Percentiles rank a stretch among this genome's conserved stretches.
phyloP scores from a whole-genome alignment of 2,113 vertebrate species.

The Bubo blakistoni region DNA sequence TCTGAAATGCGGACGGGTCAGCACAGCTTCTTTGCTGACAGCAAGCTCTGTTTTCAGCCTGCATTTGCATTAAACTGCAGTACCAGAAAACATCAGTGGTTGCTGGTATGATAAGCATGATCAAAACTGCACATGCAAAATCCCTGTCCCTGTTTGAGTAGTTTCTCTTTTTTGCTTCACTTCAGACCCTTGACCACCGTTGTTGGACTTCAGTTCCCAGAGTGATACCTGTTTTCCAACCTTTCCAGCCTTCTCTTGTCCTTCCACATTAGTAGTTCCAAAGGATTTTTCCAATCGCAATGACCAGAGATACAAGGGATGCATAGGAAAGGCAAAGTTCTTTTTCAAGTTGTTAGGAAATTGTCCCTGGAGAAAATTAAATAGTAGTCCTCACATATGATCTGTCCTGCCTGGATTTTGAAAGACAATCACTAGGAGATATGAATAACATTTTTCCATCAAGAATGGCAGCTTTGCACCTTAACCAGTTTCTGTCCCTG shows the following conservation, averaged over 20 bases:
- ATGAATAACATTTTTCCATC: not conserved
- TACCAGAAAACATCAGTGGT: not conserved
- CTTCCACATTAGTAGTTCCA: not conserved
- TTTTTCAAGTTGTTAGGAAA: not conserved
- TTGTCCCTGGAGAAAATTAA: not conserved
- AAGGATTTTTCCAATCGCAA: not conserved
- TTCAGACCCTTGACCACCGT: not conserved
- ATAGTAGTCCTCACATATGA: not conserved
- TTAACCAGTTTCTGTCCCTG: not conserved
- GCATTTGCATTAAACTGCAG: not conserved
- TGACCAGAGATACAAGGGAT: not conserved
- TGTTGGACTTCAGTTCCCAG: not conserved
- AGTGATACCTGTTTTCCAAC: not conserved
- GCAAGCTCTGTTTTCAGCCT: not conserved
- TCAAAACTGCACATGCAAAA: not conserved
- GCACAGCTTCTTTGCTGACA: not conserved
- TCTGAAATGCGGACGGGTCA: not conserved
- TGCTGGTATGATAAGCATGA: not conserved
- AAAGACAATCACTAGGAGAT: not conserved
- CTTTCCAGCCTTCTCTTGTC: not conserved
- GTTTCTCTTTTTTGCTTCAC: not conserved
- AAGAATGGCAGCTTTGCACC: not conserved
- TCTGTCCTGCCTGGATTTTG: not conserved
- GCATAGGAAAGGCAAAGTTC: not conserved
- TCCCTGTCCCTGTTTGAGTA: not conserved